Evolutionary conservation across 1,140 invertebrate genomes (phyloP), one percentile per base, ranked within the genome.

Genomic region (Rhopalosiphum maidis): DNA sequence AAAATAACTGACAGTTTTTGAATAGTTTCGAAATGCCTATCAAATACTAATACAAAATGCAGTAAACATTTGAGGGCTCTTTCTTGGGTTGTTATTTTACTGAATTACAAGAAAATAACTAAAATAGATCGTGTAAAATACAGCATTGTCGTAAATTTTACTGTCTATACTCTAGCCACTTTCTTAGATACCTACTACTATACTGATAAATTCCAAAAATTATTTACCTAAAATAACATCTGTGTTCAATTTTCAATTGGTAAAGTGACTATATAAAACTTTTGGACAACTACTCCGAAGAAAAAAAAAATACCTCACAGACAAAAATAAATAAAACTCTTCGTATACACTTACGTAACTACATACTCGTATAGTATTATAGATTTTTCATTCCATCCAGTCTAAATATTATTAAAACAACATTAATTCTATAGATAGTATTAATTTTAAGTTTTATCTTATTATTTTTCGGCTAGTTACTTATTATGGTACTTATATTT

Each of bases 211-310:
- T 77, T 77, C 60, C 30, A 77, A 77, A 77, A 77, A 77, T n/a
- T n/a, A 77, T 77, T 21, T n/a, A n/a, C 60, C 60, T 77, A n/a
- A 77, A 77, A n/a, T 77, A 77, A 77, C 60, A 77, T 77, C 60
- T 77, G 60, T 77, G 60, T 77, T 77, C 60, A 77, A n/a, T 77
- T 77, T 77, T 6, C 60, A 77, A 35, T 77, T 77, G 30, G 60
- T n/a, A 7, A 77, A 77, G n/a, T 77, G n/a, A n/a, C 60, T 77
- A 77, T 77, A 77, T 77, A 77, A 77, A 77, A 77, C 60, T 77
- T 77, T n/a, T 77, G 30, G 30, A 77, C 30, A 77, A 77, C 60
- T 77, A 77, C 60, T n/a, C 30, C 15, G 60, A 18, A 77, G n/a
- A 77, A 77, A 68, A 68, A 68, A 68, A 77, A 77, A 77, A 77